Evolutionary conservation across 2,888 invertebrate species (phyloP).

Genomic region (Ommatoiulus sabulosus): DNA sequence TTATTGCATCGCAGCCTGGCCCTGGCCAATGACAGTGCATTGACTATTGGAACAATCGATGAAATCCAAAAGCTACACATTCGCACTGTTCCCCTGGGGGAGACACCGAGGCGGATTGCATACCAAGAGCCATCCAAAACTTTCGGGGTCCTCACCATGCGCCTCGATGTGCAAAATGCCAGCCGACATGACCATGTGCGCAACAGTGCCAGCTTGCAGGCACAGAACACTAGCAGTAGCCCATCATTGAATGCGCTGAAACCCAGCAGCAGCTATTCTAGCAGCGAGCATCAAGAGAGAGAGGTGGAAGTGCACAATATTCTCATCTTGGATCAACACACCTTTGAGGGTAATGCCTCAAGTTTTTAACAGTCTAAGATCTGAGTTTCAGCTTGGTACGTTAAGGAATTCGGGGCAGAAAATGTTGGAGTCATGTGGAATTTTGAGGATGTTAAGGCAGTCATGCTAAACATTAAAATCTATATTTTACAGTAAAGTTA

Average conservation of each 20-base stretch:
- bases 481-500: no score
- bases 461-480: no score
- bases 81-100: constrained; percentile 92
- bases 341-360: constrained; percentile 79
- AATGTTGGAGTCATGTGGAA: no score
- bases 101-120: constrained; percentile 93
- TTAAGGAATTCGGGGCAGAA: no score
- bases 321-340: constrained; percentile 93
- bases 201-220: constrained; percentile 83
- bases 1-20: constrained; percentile 73
- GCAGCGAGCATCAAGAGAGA: constrained; percentile 74
- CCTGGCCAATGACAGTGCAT: constrained; percentile 85
- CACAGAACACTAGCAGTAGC: constrained; percentile 72
- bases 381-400: no score
- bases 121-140: constrained; percentile 89
- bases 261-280: constrained; percentile 66
- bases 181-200: constrained; percentile 77
- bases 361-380: no score
- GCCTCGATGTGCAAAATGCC: constrained; percentile 87
- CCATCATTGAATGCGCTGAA: constrained; percentile 72
- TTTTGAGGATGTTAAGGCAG: no score
- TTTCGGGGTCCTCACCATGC: constrained; percentile 91
- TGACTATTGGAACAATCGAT: constrained; percentile 97
- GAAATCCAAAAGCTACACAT: constrained; percentile 99
- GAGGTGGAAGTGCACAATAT: constrained; percentile 92